Evolutionary conservation across 2,797 vertebrate species (phyloP).

Genomic region (Pelochelys cantorii): DNA sequence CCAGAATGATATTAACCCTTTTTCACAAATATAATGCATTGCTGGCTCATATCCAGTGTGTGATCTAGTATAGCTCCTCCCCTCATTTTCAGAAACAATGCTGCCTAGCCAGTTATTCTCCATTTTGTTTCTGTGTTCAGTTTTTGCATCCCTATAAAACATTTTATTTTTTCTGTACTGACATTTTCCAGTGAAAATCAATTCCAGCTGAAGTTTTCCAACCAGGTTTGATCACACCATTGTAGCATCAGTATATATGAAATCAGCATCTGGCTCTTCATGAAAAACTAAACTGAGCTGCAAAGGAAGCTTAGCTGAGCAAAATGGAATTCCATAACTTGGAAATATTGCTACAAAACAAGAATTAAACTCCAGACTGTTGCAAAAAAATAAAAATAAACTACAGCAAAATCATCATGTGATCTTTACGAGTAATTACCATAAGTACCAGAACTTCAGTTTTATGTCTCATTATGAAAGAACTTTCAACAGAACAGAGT

Average conservation of each 20-base stretch:
- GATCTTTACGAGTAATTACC: neutral
- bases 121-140: neutral
- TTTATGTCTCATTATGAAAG: neutral
- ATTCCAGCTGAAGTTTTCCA: neutral
- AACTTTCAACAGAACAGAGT: fast-evolving
- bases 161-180: neutral
- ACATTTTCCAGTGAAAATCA: neutral
- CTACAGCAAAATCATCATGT: neutral
- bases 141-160: neutral
- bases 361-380: neutral
- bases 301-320: neutral
- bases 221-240: neutral
- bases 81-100: neutral
- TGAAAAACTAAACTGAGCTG: neutral
- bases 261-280: neutral
- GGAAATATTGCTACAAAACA: neutral
- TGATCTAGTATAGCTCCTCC: neutral
- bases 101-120: neutral
- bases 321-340: neutral
- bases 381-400: neutral
- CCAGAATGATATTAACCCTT: neutral
- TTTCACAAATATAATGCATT: neutral
- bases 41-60: neutral
- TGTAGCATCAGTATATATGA: neutral
- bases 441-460: neutral